Base-by-base conservation (phyloP, 2,797 vertebrate genomes). In the Peromyscus aztecus region DNA sequence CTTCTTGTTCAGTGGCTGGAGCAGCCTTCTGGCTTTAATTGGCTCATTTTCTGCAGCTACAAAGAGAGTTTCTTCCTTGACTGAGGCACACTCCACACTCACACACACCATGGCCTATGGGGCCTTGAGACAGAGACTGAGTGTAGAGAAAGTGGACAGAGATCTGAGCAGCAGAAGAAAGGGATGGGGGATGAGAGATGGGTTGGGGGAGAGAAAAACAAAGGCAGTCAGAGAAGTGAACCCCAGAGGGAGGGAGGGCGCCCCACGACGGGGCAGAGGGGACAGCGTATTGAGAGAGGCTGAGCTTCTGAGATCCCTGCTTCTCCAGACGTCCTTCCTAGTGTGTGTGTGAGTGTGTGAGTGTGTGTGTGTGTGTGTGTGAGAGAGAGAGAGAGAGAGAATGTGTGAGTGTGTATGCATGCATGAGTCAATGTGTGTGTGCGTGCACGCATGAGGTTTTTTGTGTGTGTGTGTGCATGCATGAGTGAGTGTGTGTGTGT, bases 11-110 rank as follows among this genome's bases (percentile, higher is more conserved):
- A 0, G 67, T 61, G 83, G 88, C 90, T 40, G 19, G 84, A 86
- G 84, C 88, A 91, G 92, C 81, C 93, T 76, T n/a, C 31, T 43
- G n/a, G 88, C 81, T 96, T 94, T 98, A 97, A 97, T 95, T 94
- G 97, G 94, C 86, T 95, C 94, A 87, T 95, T 97, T 97, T 96
- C 94, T 94, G 88, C 91, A 0, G 43, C 88, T 85, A 80, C 59
- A 40, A 92, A 91, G 95, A 77, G 6, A 4, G 21, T 67, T 57
- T 40, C 80, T 76, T 94, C 40, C 86, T 29, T 31, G 71, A 27
- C 89, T 4, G 83, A 67, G 63, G 43, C 43, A 49, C 43, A 10
- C 6, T 6, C 12, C 43, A 67, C 23, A 19, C 43, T n/a, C 63
- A 85, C 43, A 34, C n/a, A 17, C 0, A 16, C 65, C 86, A 17